Evolutionary conservation across 2,797 vertebrate genomes (phyloP), one percentile per base, ranked within the genome.

Genomic region (Lates japonicus): DNA sequence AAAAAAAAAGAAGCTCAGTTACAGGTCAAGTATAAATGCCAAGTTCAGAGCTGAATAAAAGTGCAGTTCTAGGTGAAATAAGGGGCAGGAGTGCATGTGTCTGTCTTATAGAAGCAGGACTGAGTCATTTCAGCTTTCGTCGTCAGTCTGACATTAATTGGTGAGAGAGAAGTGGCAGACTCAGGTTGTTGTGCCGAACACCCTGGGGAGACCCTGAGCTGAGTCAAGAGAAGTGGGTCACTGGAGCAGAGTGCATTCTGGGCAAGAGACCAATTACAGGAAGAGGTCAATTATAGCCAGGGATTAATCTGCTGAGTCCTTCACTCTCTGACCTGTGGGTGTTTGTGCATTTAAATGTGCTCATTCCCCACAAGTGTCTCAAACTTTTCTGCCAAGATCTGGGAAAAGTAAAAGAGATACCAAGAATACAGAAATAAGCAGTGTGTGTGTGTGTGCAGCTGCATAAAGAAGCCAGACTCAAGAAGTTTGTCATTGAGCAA

Each of bases 151-250:
- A 0, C 13, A 7, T 1, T 66, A 72, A 74, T 41, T 39, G 54
- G 52, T 17, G 11, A 7, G 51, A 16, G 25, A 62, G 41, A 25
- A 57, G 58, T 35, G 14, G 63, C 64, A 31, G 42, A 61, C 49
- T 60, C 6, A 8, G 33, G 67, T 19, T 29, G 60, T 10, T 11
- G 35, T 5, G 41, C 60, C 2, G 11, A 68, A 25, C 25, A 13
- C 74, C 51, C 64, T 7, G 29, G 0, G 29, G 60, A 63, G 64
- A 60, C 0, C 6, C 54, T 0, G 60, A 66, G 51, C 46, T 20
- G 41, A 58, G 70, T 59, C 1, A 3, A 25, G 42, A 64, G 58
- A 70, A 70, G 77, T 57, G 70, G 52, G 76, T 74, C 64, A 69
- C 25, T 9, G 70, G 71, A 60, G 48, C 76, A 51, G 55, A 13